Percentiles rank a stretch among this genome's conserved stretches.
These are phyloP conservation scores for Meteorus sp. DNA, from an alignment of 1,140 invertebrate species.

Conservation along the genomic window DNA sequence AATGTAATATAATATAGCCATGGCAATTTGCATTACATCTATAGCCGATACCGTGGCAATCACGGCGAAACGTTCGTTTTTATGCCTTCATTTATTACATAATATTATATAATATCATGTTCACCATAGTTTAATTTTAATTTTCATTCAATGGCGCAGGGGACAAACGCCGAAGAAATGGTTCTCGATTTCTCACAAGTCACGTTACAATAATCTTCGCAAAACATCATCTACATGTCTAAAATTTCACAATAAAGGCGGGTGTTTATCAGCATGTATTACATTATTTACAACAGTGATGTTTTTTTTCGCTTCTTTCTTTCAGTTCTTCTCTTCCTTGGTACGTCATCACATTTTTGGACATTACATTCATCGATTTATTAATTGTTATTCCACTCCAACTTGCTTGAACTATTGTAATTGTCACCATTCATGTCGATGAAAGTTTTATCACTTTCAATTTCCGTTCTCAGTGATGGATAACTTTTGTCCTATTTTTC, in stretches of 20 bases:
- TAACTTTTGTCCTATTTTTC: too few relatives aligned
- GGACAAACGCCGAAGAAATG: neutral
- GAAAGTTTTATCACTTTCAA: too few relatives aligned
- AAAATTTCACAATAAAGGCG: conserved; percentile 21
- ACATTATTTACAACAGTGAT: neutral
- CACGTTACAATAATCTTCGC: neutral
- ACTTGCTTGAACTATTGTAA: too few relatives aligned
- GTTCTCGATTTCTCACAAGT: neutral
- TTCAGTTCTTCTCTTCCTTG: too few relatives aligned
- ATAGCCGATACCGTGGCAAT: conserved; percentile 4
- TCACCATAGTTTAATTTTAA: neutral
- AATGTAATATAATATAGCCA: conserved; percentile 5
- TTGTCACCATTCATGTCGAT: too few relatives aligned
- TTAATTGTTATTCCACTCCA: neutral
- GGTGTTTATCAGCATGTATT: neutral
- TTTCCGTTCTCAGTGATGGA: too few relatives aligned
- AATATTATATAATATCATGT: conserved; percentile 18
- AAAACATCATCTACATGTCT: neutral
- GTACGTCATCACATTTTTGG: neutral
- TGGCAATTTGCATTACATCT: conserved; percentile 13
- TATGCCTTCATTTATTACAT: conserved; percentile 7
- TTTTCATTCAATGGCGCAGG: neutral
- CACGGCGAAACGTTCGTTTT: neutral
- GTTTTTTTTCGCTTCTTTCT: too few relatives aligned
- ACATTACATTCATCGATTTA: too few relatives aligned